Percentiles rank a stretch among this genome's conserved stretches.
These are phyloP conservation scores for Cataglyphis altisquamis DNA, from an alignment of 2,888 invertebrate species.

Conservation along the genomic window DNA sequence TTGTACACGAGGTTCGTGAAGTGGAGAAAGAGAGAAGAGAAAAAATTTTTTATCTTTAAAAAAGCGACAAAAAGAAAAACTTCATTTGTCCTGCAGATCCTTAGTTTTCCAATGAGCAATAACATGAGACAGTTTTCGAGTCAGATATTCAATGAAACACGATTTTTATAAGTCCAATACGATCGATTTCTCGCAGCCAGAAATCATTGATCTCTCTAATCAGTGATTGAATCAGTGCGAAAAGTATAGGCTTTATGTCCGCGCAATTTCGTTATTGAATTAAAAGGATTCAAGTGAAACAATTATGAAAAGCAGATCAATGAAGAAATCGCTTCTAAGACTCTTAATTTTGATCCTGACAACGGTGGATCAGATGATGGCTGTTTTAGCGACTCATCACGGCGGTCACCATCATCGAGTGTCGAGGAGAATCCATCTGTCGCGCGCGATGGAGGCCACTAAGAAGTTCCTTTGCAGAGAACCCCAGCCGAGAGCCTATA, in stretches of 20 bases:
- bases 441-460: constrained; percentile 58
- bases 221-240: background rate
- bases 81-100: background rate
- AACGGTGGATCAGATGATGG: constrained; percentile 45
- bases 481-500: constrained; percentile 79
- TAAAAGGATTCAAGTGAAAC: background rate
- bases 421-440: constrained; percentile 58
- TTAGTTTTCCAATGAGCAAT: background rate
- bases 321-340: constrained; percentile 39
- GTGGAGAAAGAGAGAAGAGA: background rate
- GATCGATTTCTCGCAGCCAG: background rate
- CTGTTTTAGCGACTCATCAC: constrained; percentile 34
- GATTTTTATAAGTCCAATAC: background rate
- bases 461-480: constrained; percentile 71
- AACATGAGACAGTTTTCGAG: background rate
- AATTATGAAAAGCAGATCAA: constrained; percentile 61
- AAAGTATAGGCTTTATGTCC: background rate
- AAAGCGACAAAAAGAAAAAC: background rate
- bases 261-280: background rate
- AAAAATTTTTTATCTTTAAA: background rate
- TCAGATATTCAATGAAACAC: background rate
- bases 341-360: constrained; percentile 61
- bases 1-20: background rate
- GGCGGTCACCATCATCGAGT: background rate
- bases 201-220: background rate